Conservation (phyloP, 2,888 invertebrate genomes). For the Spisula subtruncata region DNA sequence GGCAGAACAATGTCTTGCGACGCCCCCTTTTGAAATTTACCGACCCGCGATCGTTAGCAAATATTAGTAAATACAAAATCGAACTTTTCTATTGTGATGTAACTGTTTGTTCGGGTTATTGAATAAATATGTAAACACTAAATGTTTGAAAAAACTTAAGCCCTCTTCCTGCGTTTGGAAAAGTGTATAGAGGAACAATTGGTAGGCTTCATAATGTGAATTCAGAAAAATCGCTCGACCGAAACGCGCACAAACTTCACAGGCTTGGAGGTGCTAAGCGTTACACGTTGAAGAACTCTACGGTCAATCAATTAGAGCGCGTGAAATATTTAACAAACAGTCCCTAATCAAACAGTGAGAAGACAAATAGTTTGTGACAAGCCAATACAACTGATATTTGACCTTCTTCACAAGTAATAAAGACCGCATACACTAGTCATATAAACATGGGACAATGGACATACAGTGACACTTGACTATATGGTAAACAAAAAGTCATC, state of each 20-base stretch:
- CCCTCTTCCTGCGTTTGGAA: conserved; percentile 67
- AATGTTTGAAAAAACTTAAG: conserved; percentile 73
- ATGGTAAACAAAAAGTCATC: conserved; percentile 45
- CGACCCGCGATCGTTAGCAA: conserved; percentile 58
- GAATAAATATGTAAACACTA: conserved; percentile 78
- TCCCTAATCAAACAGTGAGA: conserved; percentile 36
- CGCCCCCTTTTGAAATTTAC: conserved; percentile 53
- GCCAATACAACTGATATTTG: conserved; percentile 51
- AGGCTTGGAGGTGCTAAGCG: conserved; percentile 16
- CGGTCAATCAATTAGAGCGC: conserved; percentile 9
- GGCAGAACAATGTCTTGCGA: conserved; percentile 47
- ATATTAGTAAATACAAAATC: conserved; percentile 68
- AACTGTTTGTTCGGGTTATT: conserved; percentile 74
- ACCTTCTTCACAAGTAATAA: conserved; percentile 58
- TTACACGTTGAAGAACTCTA: neutral
- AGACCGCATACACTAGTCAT: conserved; percentile 46
- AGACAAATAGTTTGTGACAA: conserved; percentile 57
- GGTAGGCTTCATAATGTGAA: conserved; percentile 32
- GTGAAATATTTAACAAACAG: conserved; percentile 38
- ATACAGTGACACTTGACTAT: conserved; percentile 39
- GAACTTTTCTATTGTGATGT: conserved; percentile 73
- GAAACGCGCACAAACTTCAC: neutral
- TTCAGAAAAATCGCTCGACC: conserved; percentile 25
- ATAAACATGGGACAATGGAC: conserved; percentile 48
- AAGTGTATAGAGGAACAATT: conserved; percentile 33